Conservation (phyloP, 2,888 invertebrate genomes). For the Melitaea athalia region DNA sequence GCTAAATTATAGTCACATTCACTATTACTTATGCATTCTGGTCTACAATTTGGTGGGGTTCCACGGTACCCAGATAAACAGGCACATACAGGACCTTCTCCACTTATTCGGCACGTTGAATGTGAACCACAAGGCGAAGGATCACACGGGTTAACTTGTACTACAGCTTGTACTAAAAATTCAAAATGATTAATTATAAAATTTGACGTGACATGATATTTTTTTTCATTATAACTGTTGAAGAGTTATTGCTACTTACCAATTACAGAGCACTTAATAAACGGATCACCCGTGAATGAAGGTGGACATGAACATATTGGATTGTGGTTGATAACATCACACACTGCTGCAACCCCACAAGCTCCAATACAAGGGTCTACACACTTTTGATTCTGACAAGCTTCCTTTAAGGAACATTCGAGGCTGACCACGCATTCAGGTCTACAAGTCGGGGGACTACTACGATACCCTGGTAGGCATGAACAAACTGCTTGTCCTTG, state of each 20-base stretch:
- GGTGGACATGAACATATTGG: conserved; percentile 89
- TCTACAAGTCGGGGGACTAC: conserved; percentile 88
- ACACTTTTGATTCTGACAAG: conserved; percentile 89
- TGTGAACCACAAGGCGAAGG: conserved; percentile 91
- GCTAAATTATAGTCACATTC: conserved; percentile 88
- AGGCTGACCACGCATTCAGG: conserved; percentile 89
- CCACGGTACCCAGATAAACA: conserved; percentile 86
- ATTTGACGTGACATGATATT: not conserved
- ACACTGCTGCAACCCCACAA: conserved; percentile 88
- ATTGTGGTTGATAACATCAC: conserved; percentile 88
- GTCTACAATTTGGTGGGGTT: conserved; percentile 88
- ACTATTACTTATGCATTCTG: conserved; percentile 90
- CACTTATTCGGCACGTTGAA: conserved; percentile 86
- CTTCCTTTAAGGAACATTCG: conserved; percentile 87
- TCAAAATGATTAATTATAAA: not conserved
- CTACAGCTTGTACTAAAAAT: conserved; percentile 47
- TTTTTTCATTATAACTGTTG: not conserved
- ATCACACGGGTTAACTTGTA: conserved; percentile 81
- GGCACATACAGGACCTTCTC: conserved; percentile 87
- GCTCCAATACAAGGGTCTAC: conserved; percentile 89
- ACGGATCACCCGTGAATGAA: conserved; percentile 90
- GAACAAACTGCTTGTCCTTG: conserved; percentile 88
- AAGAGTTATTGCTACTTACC: conserved; percentile 50
- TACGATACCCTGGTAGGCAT: conserved; percentile 87
- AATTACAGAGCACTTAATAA: conserved; percentile 84